phyloP scores from a whole-genome alignment of 2,113 vertebrate species.

The Channa maculata region DNA sequence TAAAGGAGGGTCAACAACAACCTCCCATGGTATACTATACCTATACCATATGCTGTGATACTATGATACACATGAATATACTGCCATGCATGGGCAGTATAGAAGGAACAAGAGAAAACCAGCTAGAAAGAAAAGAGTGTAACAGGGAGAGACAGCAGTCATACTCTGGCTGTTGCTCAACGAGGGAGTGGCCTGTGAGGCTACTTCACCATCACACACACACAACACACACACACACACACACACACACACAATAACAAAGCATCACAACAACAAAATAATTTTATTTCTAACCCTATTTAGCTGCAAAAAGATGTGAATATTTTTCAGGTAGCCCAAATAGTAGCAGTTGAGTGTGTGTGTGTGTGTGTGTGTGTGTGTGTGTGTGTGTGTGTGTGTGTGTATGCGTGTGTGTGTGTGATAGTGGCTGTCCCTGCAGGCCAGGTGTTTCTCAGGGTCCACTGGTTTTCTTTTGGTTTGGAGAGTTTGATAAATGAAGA shows the following conservation, averaged over 20 bases:
- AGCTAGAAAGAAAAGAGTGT: conserved; percentile 32
- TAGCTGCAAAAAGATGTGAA: too few relatives aligned
- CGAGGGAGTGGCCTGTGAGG: conserved; percentile 76
- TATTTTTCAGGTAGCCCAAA: too few relatives aligned
- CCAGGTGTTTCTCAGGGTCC: conserved; percentile 78
- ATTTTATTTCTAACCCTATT: too few relatives aligned
- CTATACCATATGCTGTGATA: too few relatives aligned
- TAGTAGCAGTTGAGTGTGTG: neutral
- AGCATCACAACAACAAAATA: too few relatives aligned
- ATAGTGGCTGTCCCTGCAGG: conserved; percentile 54
- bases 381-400: conserved; percentile 31
- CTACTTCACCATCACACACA: conserved; percentile 68
- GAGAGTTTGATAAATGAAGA: conserved; percentile 74
- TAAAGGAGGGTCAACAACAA: too few relatives aligned
- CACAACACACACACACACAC: conserved; percentile 48
- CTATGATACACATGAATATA: too few relatives aligned
- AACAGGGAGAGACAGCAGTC: conserved; percentile 77
- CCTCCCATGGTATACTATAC: too few relatives aligned
- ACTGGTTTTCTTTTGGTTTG: conserved; percentile 76
- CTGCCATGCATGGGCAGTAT: too few relatives aligned
- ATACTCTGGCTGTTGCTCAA: conserved; percentile 80
- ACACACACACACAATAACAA: conserved; percentile 17
- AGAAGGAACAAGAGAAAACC: neutral
- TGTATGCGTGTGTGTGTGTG: conserved; percentile 27
- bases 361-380: conserved; percentile 23